Evolutionary conservation across 2,113 vertebrate genomes (phyloP), one percentile per base, ranked within the genome.

Genomic region (Chrysemys picta): DNA sequence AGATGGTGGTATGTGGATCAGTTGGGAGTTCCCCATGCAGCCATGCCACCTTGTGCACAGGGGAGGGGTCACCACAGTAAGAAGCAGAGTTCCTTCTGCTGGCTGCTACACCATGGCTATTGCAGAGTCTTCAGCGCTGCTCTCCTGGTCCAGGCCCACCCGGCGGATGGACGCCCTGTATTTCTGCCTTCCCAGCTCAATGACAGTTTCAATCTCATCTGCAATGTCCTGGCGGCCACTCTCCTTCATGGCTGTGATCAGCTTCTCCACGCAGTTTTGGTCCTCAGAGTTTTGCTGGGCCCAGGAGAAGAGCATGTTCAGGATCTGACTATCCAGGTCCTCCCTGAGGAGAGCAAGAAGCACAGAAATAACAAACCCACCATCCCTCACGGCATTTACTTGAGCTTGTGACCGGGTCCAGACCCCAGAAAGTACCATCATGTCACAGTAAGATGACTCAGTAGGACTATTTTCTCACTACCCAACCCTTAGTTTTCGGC

Each of bases 281-380:
- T 98, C 97, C 31, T 97, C 97, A 0, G 52, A 97, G 95, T 99
- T 99, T 91, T 95, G 97, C 89, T 98, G 98, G 2, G 99, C 99
- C 99, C 99, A 99, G 0, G 97, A 98, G 96, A 99, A 99, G 27
- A 99, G 98, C 99, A 99, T 99, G 82, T 99, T 98, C 87, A 99
- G 96, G 85, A 99, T 98, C 98, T 99, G 98, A 69, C 96, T 98
- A 1, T 98, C 98, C 84, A 99, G 98, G 95, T 99, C 98, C 52
- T 99, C 99, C 96, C 99, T 99, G 92, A 65, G 69, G 54, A 90
- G 89, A 86, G 12, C 10, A 21, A 49, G 22, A 91, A 88, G 57
- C 57, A 95, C 16, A 42, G 59, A 81, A 90, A 38, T 90, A 80
- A 95, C 12, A 24, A 75, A 85, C 85, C 80, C 1, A 1, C 8